Evolutionary conservation across 2,888 invertebrate species (phyloP), one percentile per base, ranked within the genome.

Genomic region (Antheraea yamamai): DNA sequence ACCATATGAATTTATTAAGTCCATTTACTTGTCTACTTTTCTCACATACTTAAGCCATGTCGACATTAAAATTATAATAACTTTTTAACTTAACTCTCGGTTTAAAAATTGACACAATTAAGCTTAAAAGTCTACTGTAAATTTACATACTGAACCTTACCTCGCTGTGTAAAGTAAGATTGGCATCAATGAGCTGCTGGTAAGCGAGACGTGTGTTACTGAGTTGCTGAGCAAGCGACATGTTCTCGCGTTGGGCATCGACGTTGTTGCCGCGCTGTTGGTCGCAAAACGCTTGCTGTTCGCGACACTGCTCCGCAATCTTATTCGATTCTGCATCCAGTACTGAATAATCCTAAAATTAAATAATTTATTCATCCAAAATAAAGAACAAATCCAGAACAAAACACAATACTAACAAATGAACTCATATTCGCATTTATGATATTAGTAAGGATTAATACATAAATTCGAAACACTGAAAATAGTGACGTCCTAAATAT

Each of bases 191-290:
- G 1, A 94, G 82, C 68, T 86, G 85, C 73, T 84, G 87, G 68
- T 88, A 82, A 4, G 91, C 86, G 68, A 92, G 81, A 66, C 94
- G 89, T 1, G 85, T 80, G 58, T 86, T 80, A 47, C 87, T 82
- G 75, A 95, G 90, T 73, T 89, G 87, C 75, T 89, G 90, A 71
- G 92, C 88, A 2, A 92, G 79, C 55, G 81, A 82, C 81, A 88
- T 85, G 81, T 94, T 94, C 70, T 91, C 89, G 0, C 91, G 87
- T 74, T 88, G 85, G 0, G 95, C 85, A 75, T 96, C 95, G 64
- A 87, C 88, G 84, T 97, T 97, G 86, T 96, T 96, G 26, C 89
- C 92, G 70, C 91, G 90, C 86, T 96, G 96, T 80, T 96, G 96
- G 10, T 95, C 91, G 74, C 96, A 91, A 89, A 97, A 97, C 39